These are phyloP conservation scores for Antennarius striatus DNA, from an alignment of 2,113 vertebrate genomes.

Conservation along the genomic window DNA sequence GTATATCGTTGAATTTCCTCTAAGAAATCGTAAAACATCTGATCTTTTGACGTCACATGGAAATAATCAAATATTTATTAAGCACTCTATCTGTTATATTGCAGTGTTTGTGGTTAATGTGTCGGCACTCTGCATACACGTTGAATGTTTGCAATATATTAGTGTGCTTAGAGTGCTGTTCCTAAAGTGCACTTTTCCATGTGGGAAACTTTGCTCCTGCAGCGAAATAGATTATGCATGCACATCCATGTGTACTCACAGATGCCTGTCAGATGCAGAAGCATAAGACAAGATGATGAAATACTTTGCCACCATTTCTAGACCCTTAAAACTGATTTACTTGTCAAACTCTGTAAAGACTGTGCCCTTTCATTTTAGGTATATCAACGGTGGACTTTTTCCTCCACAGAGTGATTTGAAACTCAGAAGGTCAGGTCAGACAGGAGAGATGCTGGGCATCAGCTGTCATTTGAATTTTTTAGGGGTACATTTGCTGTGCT, in stretches of 20 bases:
- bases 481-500: constrained; percentile 25
- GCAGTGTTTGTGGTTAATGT: no score
- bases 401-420: constrained; percentile 16
- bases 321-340: constrained; percentile 60
- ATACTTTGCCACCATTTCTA: constrained; percentile 50
- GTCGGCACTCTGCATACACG: background rate
- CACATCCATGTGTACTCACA: constrained; percentile 68
- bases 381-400: constrained; percentile 34
- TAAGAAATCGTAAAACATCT: no score
- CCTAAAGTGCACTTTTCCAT: constrained; percentile 44
- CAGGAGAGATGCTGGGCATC: constrained; percentile 29
- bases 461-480: constrained; percentile 53
- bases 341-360: constrained; percentile 50
- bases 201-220: constrained; percentile 45
- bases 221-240: constrained; percentile 68
- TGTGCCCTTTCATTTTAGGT: constrained; percentile 7
- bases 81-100: no score
- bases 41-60: no score
- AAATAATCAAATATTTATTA: no score
- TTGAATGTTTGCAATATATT: constrained; percentile 2
- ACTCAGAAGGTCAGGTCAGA: constrained; percentile 49
- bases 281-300: constrained; percentile 60
- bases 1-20: no score
- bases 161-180: constrained; percentile 9
- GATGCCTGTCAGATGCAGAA: constrained; percentile 70